Evolutionary conservation across 1,140 invertebrate genomes (phyloP), one percentile per base, ranked within the genome.

Genomic region (Mamestra configurata): DNA sequence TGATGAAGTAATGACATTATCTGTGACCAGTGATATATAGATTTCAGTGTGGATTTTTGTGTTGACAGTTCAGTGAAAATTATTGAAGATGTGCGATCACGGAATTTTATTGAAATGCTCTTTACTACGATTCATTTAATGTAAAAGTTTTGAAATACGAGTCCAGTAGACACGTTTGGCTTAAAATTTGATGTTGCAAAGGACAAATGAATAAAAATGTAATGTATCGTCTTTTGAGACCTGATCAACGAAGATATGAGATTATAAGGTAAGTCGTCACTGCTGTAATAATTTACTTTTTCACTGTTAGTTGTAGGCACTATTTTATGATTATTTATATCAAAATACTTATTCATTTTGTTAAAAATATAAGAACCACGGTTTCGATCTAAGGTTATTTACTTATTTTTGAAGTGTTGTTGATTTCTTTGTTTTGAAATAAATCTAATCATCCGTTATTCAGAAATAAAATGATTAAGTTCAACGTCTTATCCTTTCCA

Each of bases 21-120:
- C 3, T 53, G 27, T 35, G 46, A 6, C 35, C 0, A 20, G 70
- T 55, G 49, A 6, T 13, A 55, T 20, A 31, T 15, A 8, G 1
- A 13, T 35, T 35, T 7, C 13, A 53, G 75, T 80, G 76, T 72
- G 70, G 53, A 82, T 80, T 43, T 80, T 51, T 18, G 53, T 92
- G 91, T 91, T 92, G 90, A 92, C 90, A 91, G 89, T 86, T 88
- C 77, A 76, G 82, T 86, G 78, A 81, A 77, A 86, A 86, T 86
- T 83, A 83, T 82, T 86, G 70, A 84, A 85, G 77, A 92, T 89
- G 89, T 86, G 86, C 82, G 85, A 84, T 79, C 82, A 24, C 40
- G 20, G 18, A 46, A 10, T 61, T 61, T 37, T 37, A n/a, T n/a
- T 20, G 24, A 24, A 22, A 55, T 24, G 6, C 18, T 22, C 20